phyloP scores from a whole-genome alignment of 2,888 invertebrate genomes.

The Ditylenchus weischeri region DNA sequence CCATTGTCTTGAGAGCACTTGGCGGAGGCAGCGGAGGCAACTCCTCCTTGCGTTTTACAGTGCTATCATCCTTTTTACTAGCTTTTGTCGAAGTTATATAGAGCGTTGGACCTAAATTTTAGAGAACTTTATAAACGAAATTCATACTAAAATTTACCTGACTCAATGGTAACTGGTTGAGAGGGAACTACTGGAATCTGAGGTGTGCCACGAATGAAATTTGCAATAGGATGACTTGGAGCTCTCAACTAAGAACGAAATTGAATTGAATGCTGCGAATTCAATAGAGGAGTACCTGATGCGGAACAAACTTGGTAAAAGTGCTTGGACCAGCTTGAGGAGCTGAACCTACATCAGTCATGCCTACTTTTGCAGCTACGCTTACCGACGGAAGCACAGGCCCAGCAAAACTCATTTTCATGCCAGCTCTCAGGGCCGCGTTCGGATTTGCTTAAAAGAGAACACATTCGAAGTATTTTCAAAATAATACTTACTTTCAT shows the following conservation, averaged over 20 bases:
- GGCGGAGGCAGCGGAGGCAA: not conserved
- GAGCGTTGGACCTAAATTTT: constrained; percentile 23
- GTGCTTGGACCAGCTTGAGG: constrained; percentile 4
- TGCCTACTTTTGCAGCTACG: not conserved
- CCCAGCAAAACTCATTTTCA: not conserved
- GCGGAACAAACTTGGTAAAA: constrained; percentile 26
- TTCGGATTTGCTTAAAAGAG: not conserved
- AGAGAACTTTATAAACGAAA: too few relatives aligned
- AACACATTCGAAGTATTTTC: not conserved
- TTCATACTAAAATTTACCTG: not conserved
- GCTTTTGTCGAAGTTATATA: constrained; percentile 16
- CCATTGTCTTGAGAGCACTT: constrained; percentile 5
- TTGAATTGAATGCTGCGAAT: too few relatives aligned
- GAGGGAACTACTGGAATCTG: constrained; percentile 17
- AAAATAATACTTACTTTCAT: not conserved
- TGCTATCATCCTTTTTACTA: not conserved
- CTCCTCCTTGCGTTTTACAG: not conserved
- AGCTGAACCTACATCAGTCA: not conserved
- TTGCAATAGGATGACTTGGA: constrained; percentile 11
- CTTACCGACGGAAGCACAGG: constrained; percentile 4
- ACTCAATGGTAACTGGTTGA: constrained; percentile 25
- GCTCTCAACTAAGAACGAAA: constrained; percentile 2
- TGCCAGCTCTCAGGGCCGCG: not conserved
- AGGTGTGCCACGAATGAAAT: constrained; percentile 1
- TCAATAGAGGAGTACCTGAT: constrained; percentile 18